A percentile compares a stretch with the other conserved stretches of the same genome.
phyloP scores from a whole-genome alignment of 2,888 invertebrate species.

The Drosophila neonasuta region DNA sequence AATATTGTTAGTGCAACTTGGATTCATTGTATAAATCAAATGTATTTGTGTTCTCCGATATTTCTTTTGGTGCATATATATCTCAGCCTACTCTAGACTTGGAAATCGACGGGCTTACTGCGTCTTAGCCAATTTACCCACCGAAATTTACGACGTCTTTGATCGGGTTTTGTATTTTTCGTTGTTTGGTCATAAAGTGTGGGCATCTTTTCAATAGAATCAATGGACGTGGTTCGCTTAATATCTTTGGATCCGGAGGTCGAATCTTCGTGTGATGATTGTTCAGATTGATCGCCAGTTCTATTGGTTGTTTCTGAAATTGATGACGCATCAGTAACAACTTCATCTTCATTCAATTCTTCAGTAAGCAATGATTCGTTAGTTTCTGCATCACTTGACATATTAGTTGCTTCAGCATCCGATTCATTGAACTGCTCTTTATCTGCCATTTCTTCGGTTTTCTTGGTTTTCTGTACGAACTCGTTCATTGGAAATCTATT shows the following conservation, averaged over 20 bases:
- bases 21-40: conserved; percentile 46
- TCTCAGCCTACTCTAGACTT: conserved; percentile 37
- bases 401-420: conserved; percentile 1
- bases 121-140: conserved; percentile 55
- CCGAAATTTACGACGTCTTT: conserved; percentile 28
- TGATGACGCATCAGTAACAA: not conserved
- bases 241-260: conserved; percentile 1
- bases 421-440: not conserved
- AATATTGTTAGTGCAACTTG: conserved; percentile 44
- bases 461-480: not conserved
- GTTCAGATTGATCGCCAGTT: not conserved
- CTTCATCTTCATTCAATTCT: not conserved
- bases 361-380: conserved; percentile 9
- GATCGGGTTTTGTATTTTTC: not conserved
- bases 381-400: conserved; percentile 1
- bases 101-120: conserved; percentile 21
- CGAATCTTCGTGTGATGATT: not conserved
- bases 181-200: conserved; percentile 11
- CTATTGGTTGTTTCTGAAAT: not conserved
- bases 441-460: not conserved
- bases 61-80: not conserved
- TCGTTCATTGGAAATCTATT: conserved; percentile 23
- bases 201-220: conserved; percentile 33
- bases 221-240: not conserved
- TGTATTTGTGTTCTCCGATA: conserved; percentile 1